Evolutionary conservation across 2,113 vertebrate genomes (phyloP).

Genomic region (Aptenodytes forsteri): DNA sequence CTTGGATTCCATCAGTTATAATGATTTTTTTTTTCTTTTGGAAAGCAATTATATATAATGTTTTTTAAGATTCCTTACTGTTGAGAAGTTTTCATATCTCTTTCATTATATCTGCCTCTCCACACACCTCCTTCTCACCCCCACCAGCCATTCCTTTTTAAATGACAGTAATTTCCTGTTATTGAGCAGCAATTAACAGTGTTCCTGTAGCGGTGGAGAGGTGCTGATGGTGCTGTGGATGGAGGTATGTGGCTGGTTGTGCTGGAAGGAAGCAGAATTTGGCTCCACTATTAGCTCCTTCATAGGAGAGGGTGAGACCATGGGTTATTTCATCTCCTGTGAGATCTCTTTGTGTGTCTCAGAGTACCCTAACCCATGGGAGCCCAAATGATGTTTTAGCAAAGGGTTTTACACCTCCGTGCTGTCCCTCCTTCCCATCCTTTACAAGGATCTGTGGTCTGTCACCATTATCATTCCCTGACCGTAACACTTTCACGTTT

Average conservation of each 20-base stretch:
- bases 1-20: background rate
- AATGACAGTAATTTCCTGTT: background rate
- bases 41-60: background rate
- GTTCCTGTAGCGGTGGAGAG: background rate
- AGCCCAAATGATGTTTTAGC: background rate
- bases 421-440: background rate
- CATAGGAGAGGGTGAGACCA: background rate
- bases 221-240: background rate
- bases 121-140: background rate
- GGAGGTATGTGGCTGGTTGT: accelerated
- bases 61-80: background rate
- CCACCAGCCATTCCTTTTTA: background rate
- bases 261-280: background rate
- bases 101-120: background rate
- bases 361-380: background rate
- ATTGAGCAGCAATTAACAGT: background rate
- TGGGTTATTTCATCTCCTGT: background rate
- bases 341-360: background rate
- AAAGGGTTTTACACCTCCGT: background rate
- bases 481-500: accelerated
- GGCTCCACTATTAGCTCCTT: background rate
- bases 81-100: background rate
- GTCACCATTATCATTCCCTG: background rate
- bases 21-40: background rate
- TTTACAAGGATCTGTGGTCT: background rate